Evolutionary conservation across 2,888 invertebrate genomes (phyloP).

Genomic region (Cryptophagus acutangulus): DNA sequence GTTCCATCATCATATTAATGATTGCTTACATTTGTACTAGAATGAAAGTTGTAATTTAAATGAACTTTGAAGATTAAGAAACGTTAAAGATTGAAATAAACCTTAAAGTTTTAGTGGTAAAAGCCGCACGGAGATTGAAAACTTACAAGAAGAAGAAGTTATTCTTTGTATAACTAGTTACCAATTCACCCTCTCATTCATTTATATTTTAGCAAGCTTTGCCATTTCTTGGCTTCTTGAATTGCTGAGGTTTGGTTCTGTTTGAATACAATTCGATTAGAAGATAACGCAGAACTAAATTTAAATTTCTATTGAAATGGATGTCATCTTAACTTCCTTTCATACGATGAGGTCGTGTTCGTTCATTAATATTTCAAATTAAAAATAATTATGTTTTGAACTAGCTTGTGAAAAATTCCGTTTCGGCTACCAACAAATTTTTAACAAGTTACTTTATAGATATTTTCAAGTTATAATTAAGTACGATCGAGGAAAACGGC

Average conservation of each 20-base stretch:
- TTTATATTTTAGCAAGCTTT: slow-evolving; percentile 36
- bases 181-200: slow-evolving; percentile 22
- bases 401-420: slow-evolving; percentile 9
- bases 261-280: slow-evolving; percentile 30
- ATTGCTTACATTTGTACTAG: too few species aligned
- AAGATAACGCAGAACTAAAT: slow-evolving; percentile 31
- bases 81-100: neutral
- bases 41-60: too few species aligned
- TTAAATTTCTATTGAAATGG: slow-evolving; percentile 31
- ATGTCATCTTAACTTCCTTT: slow-evolving; percentile 29
- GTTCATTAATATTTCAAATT: slow-evolving; percentile 31
- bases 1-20: too few species aligned
- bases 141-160: slow-evolving; percentile 19
- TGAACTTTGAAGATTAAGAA: neutral
- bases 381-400: slow-evolving; percentile 20
- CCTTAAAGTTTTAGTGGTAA: neutral
- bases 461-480: slow-evolving; percentile 17
- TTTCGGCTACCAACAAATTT: slow-evolving; percentile 16
- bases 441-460: slow-evolving; percentile 18
- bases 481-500: slow-evolving; percentile 4
- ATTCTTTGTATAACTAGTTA: slow-evolving; percentile 20
- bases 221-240: slow-evolving; percentile 30
- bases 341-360: slow-evolving; percentile 22
- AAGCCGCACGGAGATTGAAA: slow-evolving; percentile 2
- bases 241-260: slow-evolving; percentile 28